These are phyloP conservation scores for Callaeas wilsoni DNA, from an alignment of 2,113 vertebrate species.

Conservation along the genomic window DNA sequence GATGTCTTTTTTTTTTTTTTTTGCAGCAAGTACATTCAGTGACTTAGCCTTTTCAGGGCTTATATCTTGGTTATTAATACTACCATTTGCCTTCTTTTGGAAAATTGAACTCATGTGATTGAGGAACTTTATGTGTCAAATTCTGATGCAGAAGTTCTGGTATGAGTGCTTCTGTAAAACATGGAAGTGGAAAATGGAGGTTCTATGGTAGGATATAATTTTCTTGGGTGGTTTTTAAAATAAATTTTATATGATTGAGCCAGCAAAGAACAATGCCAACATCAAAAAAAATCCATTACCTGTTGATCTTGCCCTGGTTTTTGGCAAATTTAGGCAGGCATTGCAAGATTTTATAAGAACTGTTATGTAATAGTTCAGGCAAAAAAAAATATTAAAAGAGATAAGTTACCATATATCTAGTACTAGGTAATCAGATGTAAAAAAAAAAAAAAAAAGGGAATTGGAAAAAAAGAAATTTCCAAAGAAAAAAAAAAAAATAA, in stretches of 20 bases:
- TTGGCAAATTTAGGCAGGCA: neutral
- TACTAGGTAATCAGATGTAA: neutral
- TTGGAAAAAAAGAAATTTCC: too few relatives aligned
- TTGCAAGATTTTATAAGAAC: neutral
- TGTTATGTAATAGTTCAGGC: neutral
- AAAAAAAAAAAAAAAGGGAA: neutral
- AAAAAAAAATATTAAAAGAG: neutral
- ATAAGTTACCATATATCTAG: neutral
- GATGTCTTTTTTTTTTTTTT: neutral
- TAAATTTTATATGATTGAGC: neutral
- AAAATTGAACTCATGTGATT: constrained; percentile 25
- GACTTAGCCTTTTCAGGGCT: neutral
- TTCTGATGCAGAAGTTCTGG: constrained; percentile 16
- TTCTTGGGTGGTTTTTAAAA: neutral
- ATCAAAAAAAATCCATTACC: neutral
- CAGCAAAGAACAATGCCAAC: neutral
- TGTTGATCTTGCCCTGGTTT: neutral
- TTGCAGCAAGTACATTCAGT: neutral
- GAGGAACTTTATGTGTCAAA: constrained; percentile 16
- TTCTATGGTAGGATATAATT: neutral
- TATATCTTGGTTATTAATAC: constrained; percentile 6
- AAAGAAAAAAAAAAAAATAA: neutral
- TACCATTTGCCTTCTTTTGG: neutral
- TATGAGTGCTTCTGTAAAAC: neutral
- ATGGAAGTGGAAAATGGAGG: constrained; percentile 10